Conservation (phyloP, 2,797 vertebrate species). For the Carcharodon carcharias region DNA sequence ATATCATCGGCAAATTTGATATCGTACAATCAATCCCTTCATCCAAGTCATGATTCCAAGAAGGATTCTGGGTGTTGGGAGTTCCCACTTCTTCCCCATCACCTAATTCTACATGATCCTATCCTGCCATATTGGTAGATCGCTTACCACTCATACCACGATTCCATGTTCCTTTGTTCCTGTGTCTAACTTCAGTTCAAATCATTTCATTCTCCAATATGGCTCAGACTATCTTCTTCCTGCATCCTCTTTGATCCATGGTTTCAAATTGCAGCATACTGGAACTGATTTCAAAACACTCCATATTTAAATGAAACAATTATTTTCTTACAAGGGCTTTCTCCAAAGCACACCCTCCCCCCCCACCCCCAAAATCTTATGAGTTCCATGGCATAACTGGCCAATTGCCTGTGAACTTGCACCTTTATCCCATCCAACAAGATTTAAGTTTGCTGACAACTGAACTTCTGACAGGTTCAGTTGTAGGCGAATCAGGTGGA, state of each 20-base stretch:
- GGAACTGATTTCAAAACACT: neutral
- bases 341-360: too few relatives aligned
- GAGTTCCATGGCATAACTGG: neutral
- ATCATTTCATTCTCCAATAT: neutral
- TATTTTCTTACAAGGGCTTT: neutral
- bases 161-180: neutral
- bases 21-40: neutral
- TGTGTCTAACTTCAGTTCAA: neutral
- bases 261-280: neutral
- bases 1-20: too few relatives aligned
- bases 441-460: neutral
- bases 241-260: neutral
- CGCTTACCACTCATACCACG: neutral
- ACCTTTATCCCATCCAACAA: neutral
- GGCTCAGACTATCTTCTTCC: neutral
- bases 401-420: neutral
- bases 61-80: neutral
- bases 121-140: neutral
- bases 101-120: neutral
- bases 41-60: neutral
- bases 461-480: neutral
- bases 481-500: neutral
- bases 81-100: neutral
- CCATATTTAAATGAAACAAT: neutral
- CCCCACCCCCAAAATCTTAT: neutral